Conservation (phyloP, 2,113 vertebrate genomes). For the Siniperca knerii region DNA sequence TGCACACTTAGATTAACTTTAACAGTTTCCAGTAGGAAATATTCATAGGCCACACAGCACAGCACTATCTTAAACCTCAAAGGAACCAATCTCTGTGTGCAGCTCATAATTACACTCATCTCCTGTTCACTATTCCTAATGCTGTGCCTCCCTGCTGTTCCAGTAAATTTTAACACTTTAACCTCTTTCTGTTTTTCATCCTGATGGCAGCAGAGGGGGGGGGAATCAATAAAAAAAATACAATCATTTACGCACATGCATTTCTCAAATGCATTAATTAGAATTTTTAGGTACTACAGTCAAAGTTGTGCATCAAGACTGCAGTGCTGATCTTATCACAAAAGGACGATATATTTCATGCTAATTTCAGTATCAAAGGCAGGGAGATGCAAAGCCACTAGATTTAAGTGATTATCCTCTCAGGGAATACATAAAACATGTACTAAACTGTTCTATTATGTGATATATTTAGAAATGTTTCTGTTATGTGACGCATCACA, state of each 20-base stretch:
- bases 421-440: not conserved
- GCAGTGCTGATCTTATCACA: constrained; percentile 21
- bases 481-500: not conserved
- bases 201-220: not conserved
- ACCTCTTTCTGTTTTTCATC: not conserved
- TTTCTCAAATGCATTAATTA: not conserved
- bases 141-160: constrained; percentile 16
- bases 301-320: not conserved
- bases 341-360: not conserved
- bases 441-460: not conserved
- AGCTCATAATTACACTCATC: constrained; percentile 39
- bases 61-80: constrained; percentile 29
- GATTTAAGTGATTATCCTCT: not conserved
- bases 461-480: not conserved
- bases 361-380: constrained; percentile 9
- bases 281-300: not conserved
- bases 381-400: not conserved
- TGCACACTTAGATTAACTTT: not conserved
- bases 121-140: constrained; percentile 25
- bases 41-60: constrained; percentile 28
- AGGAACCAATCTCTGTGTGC: constrained; percentile 27
- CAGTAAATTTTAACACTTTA: constrained; percentile 13
- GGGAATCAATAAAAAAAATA: not conserved
- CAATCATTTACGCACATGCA: not conserved
- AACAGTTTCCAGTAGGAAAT: constrained; percentile 1